Evolutionary conservation across 2,888 invertebrate genomes (phyloP).

Genomic region (Netelia virgata): DNA sequence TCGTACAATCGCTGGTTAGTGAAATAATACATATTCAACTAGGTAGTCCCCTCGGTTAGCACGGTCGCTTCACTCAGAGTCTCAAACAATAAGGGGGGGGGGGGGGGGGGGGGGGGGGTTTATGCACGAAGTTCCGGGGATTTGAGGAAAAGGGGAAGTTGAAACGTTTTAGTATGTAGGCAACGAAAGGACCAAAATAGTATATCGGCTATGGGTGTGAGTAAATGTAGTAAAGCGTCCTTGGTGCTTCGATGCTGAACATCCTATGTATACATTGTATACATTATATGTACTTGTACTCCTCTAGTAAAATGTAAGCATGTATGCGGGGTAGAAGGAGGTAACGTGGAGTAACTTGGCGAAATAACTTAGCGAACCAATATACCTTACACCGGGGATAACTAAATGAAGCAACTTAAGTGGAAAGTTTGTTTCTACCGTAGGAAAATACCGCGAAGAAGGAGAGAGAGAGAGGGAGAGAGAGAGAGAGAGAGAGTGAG

Average conservation of each 20-base stretch:
- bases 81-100: constrained; percentile 42
- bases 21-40: constrained; percentile 65
- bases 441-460: constrained; percentile 76
- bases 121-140: neutral
- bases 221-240: constrained; percentile 76
- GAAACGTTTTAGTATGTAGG: constrained; percentile 53
- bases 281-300: constrained; percentile 13
- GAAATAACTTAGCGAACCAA: constrained; percentile 79
- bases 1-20: constrained; percentile 40
- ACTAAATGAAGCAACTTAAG: constrained; percentile 82
- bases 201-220: constrained; percentile 75
- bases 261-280: constrained; percentile 28
- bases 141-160: constrained; percentile 41
- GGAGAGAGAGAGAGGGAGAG: constrained; percentile 24
- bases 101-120: neutral
- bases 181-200: constrained; percentile 69
- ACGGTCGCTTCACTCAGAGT: neutral
- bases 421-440: constrained; percentile 80
- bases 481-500: constrained; percentile 34
- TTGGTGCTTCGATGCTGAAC: constrained; percentile 65
- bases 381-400: constrained; percentile 75
- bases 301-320: constrained; percentile 63
- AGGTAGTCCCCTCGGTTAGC: constrained; percentile 36
- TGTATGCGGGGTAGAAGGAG: constrained; percentile 29
- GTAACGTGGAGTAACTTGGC: constrained; percentile 72